Evolutionary conservation across 2,797 vertebrate genomes (phyloP).

Genomic region (Stomatorhinus walkeri): DNA sequence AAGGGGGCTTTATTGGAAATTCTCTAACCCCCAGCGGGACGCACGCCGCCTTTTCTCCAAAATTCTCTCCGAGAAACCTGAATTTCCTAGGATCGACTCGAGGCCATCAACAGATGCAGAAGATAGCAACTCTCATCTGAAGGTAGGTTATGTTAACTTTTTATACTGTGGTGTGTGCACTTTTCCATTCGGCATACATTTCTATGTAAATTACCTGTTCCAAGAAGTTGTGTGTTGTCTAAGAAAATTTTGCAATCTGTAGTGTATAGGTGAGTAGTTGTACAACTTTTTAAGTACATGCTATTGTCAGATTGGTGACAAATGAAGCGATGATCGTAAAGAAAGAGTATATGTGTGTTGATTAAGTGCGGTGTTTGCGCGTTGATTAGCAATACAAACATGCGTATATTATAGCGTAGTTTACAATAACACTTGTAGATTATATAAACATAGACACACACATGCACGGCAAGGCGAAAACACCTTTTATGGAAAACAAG

Average conservation of each 20-base stretch:
- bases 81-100: slow-evolving; percentile 44
- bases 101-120: slow-evolving; percentile 56
- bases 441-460: slow-evolving; percentile 9
- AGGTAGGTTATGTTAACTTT: slow-evolving; percentile 39
- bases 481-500: slow-evolving; percentile 27
- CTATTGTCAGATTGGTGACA: slow-evolving; percentile 6
- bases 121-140: slow-evolving; percentile 39
- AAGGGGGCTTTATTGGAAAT: slow-evolving; percentile 61
- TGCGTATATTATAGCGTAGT: slow-evolving; percentile 29
- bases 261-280: background rate
- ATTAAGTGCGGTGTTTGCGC: slow-evolving; percentile 40
- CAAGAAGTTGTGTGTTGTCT: background rate
- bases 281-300: slow-evolving; percentile 5
- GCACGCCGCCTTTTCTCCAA: slow-evolving; percentile 47
- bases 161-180: background rate
- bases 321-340: slow-evolving; percentile 23
- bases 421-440: slow-evolving; percentile 25
- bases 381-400: slow-evolving; percentile 45
- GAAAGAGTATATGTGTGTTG: slow-evolving; percentile 35
- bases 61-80: slow-evolving; percentile 44
- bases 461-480: background rate
- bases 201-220: background rate
- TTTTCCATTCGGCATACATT: background rate
- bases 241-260: background rate
- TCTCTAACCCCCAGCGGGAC: slow-evolving; percentile 51